phyloP scores from a whole-genome alignment of 2,888 invertebrate species.

The Tenthredo amoena region DNA sequence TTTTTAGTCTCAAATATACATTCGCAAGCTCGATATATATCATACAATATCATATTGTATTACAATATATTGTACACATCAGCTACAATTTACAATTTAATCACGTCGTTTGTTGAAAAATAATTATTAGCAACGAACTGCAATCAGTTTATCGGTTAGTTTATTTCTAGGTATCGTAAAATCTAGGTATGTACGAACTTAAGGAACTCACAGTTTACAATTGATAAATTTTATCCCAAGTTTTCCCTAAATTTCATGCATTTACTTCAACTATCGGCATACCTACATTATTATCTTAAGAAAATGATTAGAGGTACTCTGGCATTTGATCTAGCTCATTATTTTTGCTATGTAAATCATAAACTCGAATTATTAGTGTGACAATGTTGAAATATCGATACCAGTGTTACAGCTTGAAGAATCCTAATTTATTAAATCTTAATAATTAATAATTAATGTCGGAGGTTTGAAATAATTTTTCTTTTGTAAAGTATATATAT shows the following conservation, averaged over 20 bases:
- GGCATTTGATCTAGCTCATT: constrained; percentile 54
- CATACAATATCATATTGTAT: constrained; percentile 10
- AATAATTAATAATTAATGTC: constrained; percentile 38
- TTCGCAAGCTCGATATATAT: constrained; percentile 32
- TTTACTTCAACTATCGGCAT: not conserved
- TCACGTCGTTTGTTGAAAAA: not conserved
- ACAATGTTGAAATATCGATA: constrained; percentile 52
- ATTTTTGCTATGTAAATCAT: constrained; percentile 60
- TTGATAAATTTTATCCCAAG: not conserved
- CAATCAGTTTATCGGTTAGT: constrained; percentile 25
- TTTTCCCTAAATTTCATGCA: constrained; percentile 42
- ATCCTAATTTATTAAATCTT: constrained; percentile 58
- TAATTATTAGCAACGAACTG: constrained; percentile 24
- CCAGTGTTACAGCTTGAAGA: constrained; percentile 51
- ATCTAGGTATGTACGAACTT: not conserved
- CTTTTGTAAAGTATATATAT: constrained; percentile 61
- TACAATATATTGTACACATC: constrained; percentile 31
- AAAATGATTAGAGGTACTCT: not conserved
- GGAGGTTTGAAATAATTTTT: constrained; percentile 61
- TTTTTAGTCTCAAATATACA: constrained; percentile 29
- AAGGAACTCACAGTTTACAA: constrained; percentile 15
- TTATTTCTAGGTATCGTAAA: constrained; percentile 22
- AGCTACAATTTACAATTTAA: constrained; percentile 30
- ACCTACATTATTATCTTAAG: not conserved
- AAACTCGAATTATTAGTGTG: constrained; percentile 54